phyloP scores from a whole-genome alignment of 2,888 invertebrate genomes.

The Pristionchus arcanus region DNA sequence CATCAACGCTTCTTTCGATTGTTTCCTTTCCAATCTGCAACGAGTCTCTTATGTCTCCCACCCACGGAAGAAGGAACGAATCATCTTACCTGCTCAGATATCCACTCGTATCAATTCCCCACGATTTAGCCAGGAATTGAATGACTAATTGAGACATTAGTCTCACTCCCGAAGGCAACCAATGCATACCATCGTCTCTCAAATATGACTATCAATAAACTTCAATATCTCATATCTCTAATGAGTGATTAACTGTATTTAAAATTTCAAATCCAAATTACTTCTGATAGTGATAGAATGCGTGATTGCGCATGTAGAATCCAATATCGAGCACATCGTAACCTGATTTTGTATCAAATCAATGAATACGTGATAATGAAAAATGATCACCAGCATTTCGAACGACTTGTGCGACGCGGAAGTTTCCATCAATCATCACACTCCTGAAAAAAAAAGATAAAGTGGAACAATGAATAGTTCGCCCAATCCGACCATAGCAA shows the following conservation, averaged over 20 bases:
- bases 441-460: conserved; percentile 54
- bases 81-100: not conserved
- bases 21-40: conserved; percentile 17
- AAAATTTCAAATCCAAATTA: not conserved
- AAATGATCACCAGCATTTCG: conserved; percentile 54
- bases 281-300: conserved; percentile 56
- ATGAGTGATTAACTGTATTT: not conserved
- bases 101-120: conserved; percentile 3
- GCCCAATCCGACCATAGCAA: no score
- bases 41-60: not conserved
- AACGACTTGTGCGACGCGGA: conserved; percentile 63
- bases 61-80: not conserved
- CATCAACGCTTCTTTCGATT: not conserved
- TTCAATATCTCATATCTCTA: not conserved
- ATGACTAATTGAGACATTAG: conserved; percentile 9
- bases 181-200: conserved; percentile 44
- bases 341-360: conserved; percentile 50
- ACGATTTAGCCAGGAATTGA: conserved; percentile 36
- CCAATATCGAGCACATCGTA: conserved; percentile 67
- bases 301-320: conserved; percentile 62
- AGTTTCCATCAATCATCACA: conserved; percentile 63
- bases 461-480: not conserved
- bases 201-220: not conserved
- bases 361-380: not conserved
- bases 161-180: conserved; percentile 13